Base-by-base conservation (phyloP, 2,113 vertebrate species). In the Paramisgurnus dabryanus region DNA sequence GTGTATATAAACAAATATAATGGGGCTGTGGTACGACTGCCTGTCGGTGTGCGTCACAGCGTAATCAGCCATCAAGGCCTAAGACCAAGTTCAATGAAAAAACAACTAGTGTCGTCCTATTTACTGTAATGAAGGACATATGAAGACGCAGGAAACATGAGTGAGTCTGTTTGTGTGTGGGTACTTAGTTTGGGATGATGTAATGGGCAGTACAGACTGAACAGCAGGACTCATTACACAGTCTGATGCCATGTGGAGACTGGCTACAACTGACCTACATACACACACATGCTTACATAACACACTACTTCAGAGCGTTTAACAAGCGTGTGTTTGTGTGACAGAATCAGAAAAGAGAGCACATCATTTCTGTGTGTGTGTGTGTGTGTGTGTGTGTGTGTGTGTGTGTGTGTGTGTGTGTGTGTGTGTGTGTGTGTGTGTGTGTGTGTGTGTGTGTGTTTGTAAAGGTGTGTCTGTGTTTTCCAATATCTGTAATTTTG, bases 201-300 rank as follows among this genome's bases (percentile, higher is more conserved):
- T 83, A 82, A 83, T 83, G 76, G 64, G 45, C 17, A 79, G 34
- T 39, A 82, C 53, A 82, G 49, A 67, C 58, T 53, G 63, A 73
- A 78, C 68, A 74, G 92, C 89, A 90, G 87, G 90, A 89, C 93
- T 93, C 94, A 93, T 78, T 82, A 78, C 81, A 72, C 76, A 73
- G 81, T 67, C 76, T 79, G 76, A 83, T 76, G 76, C 81, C 69
- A 64, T 67, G 73, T 79, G 78, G 68, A 63, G 73, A 67, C 50
- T 55, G 67, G 67, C 57, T 77, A 77, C 74, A 77, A 69, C 74
- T 82, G 80, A 82, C 80, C 80, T 78, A 77, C 74, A 77, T 60
- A 64, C 80, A 76, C 63, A 80, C 47, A 89, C 92, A 90, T 88
- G 90, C 90, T 83, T 83, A 83, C 76, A 67, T 83, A 83, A 83